These are phyloP conservation scores for Synergus itoensis DNA, from an alignment of 2,888 invertebrate species.

Conservation along the genomic window DNA sequence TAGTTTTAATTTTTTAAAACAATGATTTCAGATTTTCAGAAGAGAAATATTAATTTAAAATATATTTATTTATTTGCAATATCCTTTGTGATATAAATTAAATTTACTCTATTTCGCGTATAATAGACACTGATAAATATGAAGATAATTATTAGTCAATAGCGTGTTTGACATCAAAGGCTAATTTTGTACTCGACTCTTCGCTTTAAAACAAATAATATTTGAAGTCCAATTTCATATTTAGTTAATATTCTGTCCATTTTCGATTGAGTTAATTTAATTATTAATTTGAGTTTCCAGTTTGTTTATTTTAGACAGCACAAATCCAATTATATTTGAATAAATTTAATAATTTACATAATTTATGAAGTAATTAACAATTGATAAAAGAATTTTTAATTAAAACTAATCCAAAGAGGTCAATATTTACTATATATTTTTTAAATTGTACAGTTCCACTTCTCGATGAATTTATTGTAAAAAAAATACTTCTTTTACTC, in stretches of 20 bases:
- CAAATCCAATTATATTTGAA: too few species aligned
- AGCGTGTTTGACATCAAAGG: constrained; percentile 5
- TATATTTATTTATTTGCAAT: not conserved
- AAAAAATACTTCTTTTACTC: not conserved
- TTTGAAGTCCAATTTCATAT: not conserved
- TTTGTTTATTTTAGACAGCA: not conserved
- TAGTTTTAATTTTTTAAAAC: too few species aligned
- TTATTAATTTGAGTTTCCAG: not conserved
- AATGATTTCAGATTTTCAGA: too few species aligned
- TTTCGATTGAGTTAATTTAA: not conserved
- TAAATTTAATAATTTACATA: too few species aligned
- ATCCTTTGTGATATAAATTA: not conserved
- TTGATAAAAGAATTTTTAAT: too few species aligned
- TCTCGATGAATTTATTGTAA: not conserved
- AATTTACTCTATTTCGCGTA: not conserved
- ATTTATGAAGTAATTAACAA: too few species aligned
- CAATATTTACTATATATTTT: too few species aligned
- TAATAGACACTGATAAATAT: not conserved
- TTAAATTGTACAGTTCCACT: too few species aligned
- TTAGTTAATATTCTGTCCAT: not conserved
- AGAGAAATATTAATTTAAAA: not conserved
- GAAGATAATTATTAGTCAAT: not conserved
- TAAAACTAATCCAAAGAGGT: too few species aligned
- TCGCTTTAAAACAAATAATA: not conserved
- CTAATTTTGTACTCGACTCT: not conserved